These are phyloP conservation scores for Mus caroli DNA, from an alignment of 2,797 vertebrate species.

Conservation along the genomic window DNA sequence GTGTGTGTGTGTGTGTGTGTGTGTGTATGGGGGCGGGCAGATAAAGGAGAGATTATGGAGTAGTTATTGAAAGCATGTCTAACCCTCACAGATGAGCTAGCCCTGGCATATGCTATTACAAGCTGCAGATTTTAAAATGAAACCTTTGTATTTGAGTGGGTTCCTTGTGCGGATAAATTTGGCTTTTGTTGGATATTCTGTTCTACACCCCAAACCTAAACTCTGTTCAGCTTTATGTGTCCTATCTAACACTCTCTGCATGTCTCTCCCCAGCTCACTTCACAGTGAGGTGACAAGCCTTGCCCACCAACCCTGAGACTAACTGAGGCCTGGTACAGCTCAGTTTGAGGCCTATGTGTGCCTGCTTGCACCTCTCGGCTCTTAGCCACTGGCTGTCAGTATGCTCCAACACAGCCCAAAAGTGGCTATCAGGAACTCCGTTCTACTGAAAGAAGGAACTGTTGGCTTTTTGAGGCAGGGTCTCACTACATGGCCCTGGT, in stretches of 20 bases:
- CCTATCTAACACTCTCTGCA: background rate
- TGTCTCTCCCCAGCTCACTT: background rate
- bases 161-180: background rate
- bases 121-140: background rate
- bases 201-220: background rate
- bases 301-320: background rate
- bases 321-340: background rate
- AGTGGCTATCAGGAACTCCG: background rate
- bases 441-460: background rate
- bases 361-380: background rate
- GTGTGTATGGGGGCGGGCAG: background rate
- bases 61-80: background rate
- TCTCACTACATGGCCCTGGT: background rate
- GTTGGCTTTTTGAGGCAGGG: background rate
- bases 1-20: background rate
- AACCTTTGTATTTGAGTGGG: background rate
- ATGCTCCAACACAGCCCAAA: background rate
- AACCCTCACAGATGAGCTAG: background rate
- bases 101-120: slow-evolving; percentile 16
- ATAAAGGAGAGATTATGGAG: background rate
- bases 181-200: background rate
- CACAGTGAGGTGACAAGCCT: background rate
- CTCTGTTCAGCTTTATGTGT: background rate
- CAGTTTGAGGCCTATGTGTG: background rate
- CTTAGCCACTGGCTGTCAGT: background rate